These are phyloP conservation scores for Temnothorax unifasciatus DNA, from an alignment of 2,888 invertebrate genomes.

Conservation along the genomic window DNA sequence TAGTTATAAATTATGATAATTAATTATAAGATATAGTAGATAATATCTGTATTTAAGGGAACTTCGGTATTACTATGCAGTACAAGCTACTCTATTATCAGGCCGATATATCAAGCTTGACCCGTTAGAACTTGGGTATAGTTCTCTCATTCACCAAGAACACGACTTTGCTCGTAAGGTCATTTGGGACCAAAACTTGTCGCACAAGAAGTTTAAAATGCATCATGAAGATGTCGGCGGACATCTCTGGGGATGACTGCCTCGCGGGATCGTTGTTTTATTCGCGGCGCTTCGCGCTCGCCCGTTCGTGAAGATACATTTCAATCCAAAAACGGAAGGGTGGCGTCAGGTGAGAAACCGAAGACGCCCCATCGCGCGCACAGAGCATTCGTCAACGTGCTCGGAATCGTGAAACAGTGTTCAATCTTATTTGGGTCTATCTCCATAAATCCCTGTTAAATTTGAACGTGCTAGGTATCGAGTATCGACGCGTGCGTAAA, in stretches of 20 bases:
- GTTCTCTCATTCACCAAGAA: slow-evolving; percentile 21
- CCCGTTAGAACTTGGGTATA: slow-evolving; percentile 39
- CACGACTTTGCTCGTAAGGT: slow-evolving; percentile 21
- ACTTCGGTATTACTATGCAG: neutral
- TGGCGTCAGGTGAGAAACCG: slow-evolving; percentile 18
- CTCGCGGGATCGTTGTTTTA: slow-evolving; percentile 46
- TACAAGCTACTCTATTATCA: slow-evolving; percentile 25
- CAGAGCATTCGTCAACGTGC: slow-evolving; percentile 73
- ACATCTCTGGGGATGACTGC: neutral
- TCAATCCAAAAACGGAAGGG: slow-evolving; percentile 59
- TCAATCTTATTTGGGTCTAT: slow-evolving; percentile 78
- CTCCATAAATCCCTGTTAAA: slow-evolving; percentile 78
- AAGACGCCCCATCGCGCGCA: slow-evolving; percentile 36
- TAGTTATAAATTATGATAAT: neutral
- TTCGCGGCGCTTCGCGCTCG: slow-evolving; percentile 47
- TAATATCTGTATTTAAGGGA: slow-evolving; percentile 17
- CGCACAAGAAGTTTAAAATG: slow-evolving; percentile 33
- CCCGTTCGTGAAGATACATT: slow-evolving; percentile 68
- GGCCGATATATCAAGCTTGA: slow-evolving; percentile 46
- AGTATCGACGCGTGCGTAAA: slow-evolving; percentile 20
- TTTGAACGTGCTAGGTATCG: slow-evolving; percentile 66
- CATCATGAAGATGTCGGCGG: slow-evolving; percentile 31
- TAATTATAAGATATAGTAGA: slow-evolving; percentile 3
- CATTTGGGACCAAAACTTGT: slow-evolving; percentile 39
- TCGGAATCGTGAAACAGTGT: slow-evolving; percentile 67